These are phyloP conservation scores for Trochalopteron elliotii DNA, from an alignment of 2,113 vertebrate species.

Conservation along the genomic window DNA sequence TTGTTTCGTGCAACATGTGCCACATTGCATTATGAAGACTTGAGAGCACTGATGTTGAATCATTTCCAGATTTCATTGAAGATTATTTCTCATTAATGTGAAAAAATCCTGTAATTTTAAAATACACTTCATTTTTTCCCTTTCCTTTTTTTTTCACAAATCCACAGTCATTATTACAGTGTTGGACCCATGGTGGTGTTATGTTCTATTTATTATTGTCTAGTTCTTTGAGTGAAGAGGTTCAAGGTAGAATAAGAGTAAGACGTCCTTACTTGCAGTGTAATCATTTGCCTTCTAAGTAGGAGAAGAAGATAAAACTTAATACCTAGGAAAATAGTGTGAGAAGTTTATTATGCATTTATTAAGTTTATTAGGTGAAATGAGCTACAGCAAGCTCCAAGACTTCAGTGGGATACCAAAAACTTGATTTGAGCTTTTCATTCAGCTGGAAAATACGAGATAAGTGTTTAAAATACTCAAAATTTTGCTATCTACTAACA, in stretches of 20 bases:
- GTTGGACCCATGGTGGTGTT: background rate
- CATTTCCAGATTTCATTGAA: conserved; percentile 1
- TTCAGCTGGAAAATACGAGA: background rate
- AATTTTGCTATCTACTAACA: background rate
- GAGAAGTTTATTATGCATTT: background rate
- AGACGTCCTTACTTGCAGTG: background rate
- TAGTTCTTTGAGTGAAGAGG: background rate
- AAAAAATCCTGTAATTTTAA: background rate
- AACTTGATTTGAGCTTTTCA: background rate
- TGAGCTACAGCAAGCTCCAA: background rate
- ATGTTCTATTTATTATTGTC: background rate
- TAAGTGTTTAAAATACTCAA: background rate
- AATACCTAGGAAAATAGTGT: background rate
- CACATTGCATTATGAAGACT: background rate
- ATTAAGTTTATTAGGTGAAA: background rate
- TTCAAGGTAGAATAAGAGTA: background rate
- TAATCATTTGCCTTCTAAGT: background rate
- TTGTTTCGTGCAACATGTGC: background rate
- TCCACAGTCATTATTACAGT: background rate
- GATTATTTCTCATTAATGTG: background rate
- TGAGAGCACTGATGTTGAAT: background rate
- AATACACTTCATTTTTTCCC: background rate
- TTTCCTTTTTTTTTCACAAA: background rate
- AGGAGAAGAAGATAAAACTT: background rate
- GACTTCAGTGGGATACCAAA: background rate